Base-by-base conservation (phyloP, 2,113 vertebrate genomes). In the Misgurnus mizolepis region DNA sequence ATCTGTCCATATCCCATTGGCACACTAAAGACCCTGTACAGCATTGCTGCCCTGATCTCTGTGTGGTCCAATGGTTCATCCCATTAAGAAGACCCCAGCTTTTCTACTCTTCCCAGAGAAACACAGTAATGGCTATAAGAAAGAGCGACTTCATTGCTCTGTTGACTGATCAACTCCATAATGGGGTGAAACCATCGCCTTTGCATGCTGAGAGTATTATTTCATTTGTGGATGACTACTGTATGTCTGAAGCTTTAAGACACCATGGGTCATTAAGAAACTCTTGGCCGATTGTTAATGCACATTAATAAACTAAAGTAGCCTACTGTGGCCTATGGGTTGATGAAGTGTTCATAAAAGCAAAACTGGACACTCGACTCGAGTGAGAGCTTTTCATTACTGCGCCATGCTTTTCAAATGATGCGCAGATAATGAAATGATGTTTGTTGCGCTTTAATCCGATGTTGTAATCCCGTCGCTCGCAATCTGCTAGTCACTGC, bases 1-100 rank as follows among this genome's bases (percentile, higher is more conserved):
- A 86, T 86, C 82, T 84, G 85, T 84, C 76, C 68, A 12, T 39
- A 64, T 58, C 62, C 76, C 64, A 73, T 81, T 82, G 85, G 80
- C 82, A 82, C 15, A 71, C 61, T 68, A 67, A 78, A 77, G 69
- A 72, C 58, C 69, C 14, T 18, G 41, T 70, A 60, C 50, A 80
- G 64, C 66, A 82, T 79, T 65, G 39, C 70, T 84, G 61, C 62
- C 47, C 80, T 84, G 76, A 75, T 80, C 72, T 72, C 70, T 55
- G 76, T 77, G 39, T 75, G 56, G 75, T 79, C 80, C 70, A 81
- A 27, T 76, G 69, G 49, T 40, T 62, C 76, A 75, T 79, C 62
- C 61, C 47, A 70, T 72, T 68, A 77, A 58, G 40, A 65, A 67
- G 15, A 76, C 39, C 78, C 62, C 72, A 45, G 61, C 70, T 68